A percentile compares a stretch with the other conserved stretches of the same genome.
These are phyloP conservation scores for Rousettus leschenaultii DNA, from an alignment of 2,113 vertebrate species.

Conservation along the genomic window DNA sequence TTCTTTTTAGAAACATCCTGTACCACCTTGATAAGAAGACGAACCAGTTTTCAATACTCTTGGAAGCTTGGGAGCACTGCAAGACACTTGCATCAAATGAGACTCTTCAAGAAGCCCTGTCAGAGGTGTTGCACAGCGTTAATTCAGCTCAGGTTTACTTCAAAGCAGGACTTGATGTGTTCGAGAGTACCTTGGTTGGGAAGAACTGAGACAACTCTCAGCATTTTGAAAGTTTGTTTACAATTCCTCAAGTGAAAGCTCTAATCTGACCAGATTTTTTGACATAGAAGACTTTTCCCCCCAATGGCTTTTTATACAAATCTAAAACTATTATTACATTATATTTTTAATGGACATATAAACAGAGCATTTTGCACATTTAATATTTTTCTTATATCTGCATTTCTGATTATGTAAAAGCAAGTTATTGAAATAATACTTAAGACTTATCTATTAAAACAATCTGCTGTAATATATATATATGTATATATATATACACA, in stretches of 20 bases:
- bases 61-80: constrained; percentile 81
- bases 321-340: constrained; percentile 68
- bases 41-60: constrained; percentile 88
- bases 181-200: constrained; percentile 85
- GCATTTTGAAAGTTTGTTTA: constrained; percentile 80
- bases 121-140: constrained; percentile 88
- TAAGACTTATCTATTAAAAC: constrained; percentile 72
- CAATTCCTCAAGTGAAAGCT: constrained; percentile 73
- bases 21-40: constrained; percentile 88
- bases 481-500: too few species aligned
- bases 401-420: constrained; percentile 74
- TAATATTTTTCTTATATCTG: constrained; percentile 64
- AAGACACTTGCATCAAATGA: constrained; percentile 83
- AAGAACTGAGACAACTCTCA: constrained; percentile 80
- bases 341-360: constrained; percentile 61
- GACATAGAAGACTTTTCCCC: constrained; percentile 64
- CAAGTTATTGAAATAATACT: constrained; percentile 63
- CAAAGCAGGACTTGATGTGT: constrained; percentile 90
- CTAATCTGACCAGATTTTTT: constrained; percentile 69
- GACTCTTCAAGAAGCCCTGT: constrained; percentile 83
- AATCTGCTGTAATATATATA: constrained; percentile 78
- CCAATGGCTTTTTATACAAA: constrained; percentile 60
- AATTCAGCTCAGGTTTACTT: constrained; percentile 90
- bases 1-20: constrained; percentile 90
- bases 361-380: constrained; percentile 81